Evolutionary conservation across 2,797 vertebrate species (phyloP), one percentile per base, ranked within the genome.

Genomic region (Sardinella longiceps): DNA sequence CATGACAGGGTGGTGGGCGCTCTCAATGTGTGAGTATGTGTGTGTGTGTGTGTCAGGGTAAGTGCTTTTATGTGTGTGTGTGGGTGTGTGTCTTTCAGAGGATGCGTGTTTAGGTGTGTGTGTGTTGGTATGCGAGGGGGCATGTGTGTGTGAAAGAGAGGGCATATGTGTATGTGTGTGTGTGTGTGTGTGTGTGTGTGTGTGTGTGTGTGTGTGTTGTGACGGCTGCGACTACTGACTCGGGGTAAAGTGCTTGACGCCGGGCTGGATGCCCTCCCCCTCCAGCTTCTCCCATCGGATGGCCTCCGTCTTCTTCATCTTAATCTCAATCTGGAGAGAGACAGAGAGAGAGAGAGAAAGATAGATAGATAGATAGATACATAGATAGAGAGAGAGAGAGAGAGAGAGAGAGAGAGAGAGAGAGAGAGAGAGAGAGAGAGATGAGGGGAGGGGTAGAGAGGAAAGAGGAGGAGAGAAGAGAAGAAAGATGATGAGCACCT

Each of bases 301-400:
- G 87, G 95, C 97, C 89, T 98, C 97, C 10, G 95, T 95, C 91
- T 99, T 99, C 95, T 97, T 99, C 97, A 99, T 96, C 95, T 98
- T 99, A 93, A 99, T 97, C 93, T 99, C 98, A 92, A 99, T 93
- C 98, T 99, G 91, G 46, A 89, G 85, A 86, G 82, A 88, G 48
- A 20, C 9, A 51, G 60, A 45, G 63, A 33, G 4, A 33, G 63
- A 70, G 30, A 18, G 60, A n/a, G n/a, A n/a, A n/a, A n/a, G n/a
- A n/a, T n/a, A n/a, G n/a, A n/a, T n/a, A n/a, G n/a, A n/a, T n/a
- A n/a, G n/a, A n/a, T n/a, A n/a, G n/a, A n/a, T n/a, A n/a, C n/a
- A n/a, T n/a, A 56, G 63, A 37, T 33, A 43, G 7, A 23, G 37
- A 77, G 37, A 23, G 66, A 28, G 66, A 39, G 70, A 20, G 50